Base-by-base conservation (phyloP, 2,888 invertebrate genomes). In the Craniophora ligustri region DNA sequence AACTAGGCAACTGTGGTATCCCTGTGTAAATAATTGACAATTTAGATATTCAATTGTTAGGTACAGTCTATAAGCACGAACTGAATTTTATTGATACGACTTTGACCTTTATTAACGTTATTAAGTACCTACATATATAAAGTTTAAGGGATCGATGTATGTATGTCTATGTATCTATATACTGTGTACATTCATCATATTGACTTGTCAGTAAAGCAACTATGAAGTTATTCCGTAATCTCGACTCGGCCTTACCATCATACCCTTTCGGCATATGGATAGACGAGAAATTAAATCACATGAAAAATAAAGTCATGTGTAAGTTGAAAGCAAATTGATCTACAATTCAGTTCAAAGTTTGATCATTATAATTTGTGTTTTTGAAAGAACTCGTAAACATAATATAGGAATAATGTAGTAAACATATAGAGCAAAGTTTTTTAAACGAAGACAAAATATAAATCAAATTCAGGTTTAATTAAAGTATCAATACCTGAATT, bases 151-250 rank as follows among this genome's bases (percentile, higher is more conserved):
- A n/a, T n/a, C n/a, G n/a, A n/a, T n/a, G n/a, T n/a, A n/a, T n/a
- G n/a, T n/a, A n/a, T n/a, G n/a, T n/a, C n/a, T n/a, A n/a, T n/a
- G n/a, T n/a, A n/a, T n/a, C n/a, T n/a, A n/a, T n/a, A n/a, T n/a
- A n/a, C n/a, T n/a, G n/a, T n/a, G n/a, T n/a, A n/a, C 63, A 67
- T 68, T 62, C 55, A 55, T 61, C 53, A 58, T 41, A 34, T 44
- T 31, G 53, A 55, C 40, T 51, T 63, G 61, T 58, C 57, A 57
- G 67, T 64, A 79, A 79, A 81, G 76, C 67, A 76, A 61, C 71
- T 75, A 74, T 79, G 75, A 78, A 81, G 79, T 81, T 75, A 81
- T 76, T 68, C 75, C 68, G 72, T 72, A 72, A 63, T 72, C 70
- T 54, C 64, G 53, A 35, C 31, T 61, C 15, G 21, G 19, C 30